These are phyloP conservation scores for Andrena minutula DNA, from an alignment of 2,888 invertebrate species.

Conservation along the genomic window DNA sequence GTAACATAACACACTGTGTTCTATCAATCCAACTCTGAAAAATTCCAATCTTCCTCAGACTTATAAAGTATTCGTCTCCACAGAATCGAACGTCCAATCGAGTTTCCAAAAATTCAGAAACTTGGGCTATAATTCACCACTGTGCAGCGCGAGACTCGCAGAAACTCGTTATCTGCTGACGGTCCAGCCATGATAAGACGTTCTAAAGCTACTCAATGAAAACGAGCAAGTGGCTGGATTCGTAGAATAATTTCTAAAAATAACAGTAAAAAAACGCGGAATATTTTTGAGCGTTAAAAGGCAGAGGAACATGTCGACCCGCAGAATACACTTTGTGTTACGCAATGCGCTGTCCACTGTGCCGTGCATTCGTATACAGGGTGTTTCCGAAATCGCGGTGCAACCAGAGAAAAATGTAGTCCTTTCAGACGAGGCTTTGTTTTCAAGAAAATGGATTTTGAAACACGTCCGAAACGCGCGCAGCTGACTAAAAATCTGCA, in stretches of 20 bases:
- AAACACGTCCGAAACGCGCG: too few species aligned
- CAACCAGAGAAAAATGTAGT: too few species aligned
- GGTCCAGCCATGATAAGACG: constrained; percentile 47
- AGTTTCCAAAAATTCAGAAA: neutral
- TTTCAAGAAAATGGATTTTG: too few species aligned
- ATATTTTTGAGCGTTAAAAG: constrained; percentile 16
- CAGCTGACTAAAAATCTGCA: too few species aligned
- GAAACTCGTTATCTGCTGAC: constrained; percentile 56
- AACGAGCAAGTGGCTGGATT: constrained; percentile 14
- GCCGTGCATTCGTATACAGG: constrained; percentile 4
- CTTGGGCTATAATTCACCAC: constrained; percentile 42
- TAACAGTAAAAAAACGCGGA: constrained; percentile 2
- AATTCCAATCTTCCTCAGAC: neutral
- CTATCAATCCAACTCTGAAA: neutral
- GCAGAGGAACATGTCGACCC: neutral
- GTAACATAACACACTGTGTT: too few species aligned
- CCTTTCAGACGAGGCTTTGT: too few species aligned
- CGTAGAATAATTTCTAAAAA: neutral
- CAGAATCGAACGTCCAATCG: neutral
- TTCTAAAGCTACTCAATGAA: constrained; percentile 48
- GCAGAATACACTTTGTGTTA: constrained; percentile 46
- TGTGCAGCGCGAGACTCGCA: constrained; percentile 22
- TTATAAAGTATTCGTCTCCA: neutral
- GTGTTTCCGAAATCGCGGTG: neutral
- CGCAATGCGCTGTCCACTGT: constrained; percentile 49